Base-by-base conservation (phyloP, 2,797 vertebrate genomes). In the Oryzias sinensis region DNA sequence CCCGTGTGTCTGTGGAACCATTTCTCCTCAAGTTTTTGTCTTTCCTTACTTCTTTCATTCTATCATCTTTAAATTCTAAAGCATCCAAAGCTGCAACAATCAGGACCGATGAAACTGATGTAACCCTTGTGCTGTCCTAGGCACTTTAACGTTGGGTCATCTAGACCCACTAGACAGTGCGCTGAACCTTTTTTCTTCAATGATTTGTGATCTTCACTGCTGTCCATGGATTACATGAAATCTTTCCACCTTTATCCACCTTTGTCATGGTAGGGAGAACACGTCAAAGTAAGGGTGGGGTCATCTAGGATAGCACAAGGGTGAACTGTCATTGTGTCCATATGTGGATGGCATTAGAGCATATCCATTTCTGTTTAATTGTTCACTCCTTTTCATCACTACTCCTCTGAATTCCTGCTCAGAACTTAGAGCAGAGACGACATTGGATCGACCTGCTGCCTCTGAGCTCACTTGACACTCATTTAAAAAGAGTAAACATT, bases 1-100 rank as follows among this genome's bases (percentile, higher is more conserved):
- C 59, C 64, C 63, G 61, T 73, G 77, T 83, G 65, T 76, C 22
- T 51, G 70, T 65, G 62, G 17, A 75, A 53, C 45, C 56, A 54
- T 77, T 54, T 76, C 42, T 72, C 66, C 65, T 70, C 40, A 73
- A 53, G 42, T 58, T 69, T 59, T 61, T 46, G 11, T 46, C 59
- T 27, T 48, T 24, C 61, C 70, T 42, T 67, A 44, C 57, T 58
- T 65, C 22, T 64, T 53, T 72, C 60, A 65, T n/a, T 1, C 14
- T 6, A 11, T 37, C 9, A 11, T 65, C 49, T 64, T 42, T 57
- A 22, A 22, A 27, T 55, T 53, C 78, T 58, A 37, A 13, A 59
- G 20, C 48, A 55, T 49, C 27, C 51, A 29, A 56, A 56, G 47
- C 25, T 44, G 64, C 43, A 22, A 52, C 1, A 16, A 57, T n/a